Evolutionary conservation across 2,113 vertebrate species (phyloP).

Genomic region (mouse (Mus musculus)): DNA sequence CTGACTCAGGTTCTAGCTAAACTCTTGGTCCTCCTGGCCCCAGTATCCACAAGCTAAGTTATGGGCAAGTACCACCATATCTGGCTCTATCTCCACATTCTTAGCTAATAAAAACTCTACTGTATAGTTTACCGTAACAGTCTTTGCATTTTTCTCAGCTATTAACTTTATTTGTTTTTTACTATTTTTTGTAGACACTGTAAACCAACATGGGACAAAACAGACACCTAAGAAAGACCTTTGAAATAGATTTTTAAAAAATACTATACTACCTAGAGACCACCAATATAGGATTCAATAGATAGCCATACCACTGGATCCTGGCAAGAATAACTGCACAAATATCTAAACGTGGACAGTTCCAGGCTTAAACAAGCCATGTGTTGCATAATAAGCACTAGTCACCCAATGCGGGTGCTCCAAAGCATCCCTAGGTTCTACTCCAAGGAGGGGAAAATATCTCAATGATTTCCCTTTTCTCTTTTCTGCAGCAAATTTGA

Average conservation of each 20-base stretch:
- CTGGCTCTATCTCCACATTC: not conserved
- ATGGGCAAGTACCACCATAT: not conserved
- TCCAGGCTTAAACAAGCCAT: slow-evolving; percentile 16
- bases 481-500: not conserved
- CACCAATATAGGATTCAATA: not conserved
- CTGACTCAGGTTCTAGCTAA: not conserved
- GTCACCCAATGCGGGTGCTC: not conserved
- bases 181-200: not conserved
- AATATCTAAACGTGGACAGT: not conserved
- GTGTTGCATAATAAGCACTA: not conserved
- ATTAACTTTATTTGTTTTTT: not conserved
- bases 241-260: not conserved
- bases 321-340: slow-evolving; percentile 53
- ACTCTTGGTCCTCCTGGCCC: not conserved
- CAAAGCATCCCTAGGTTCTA: not conserved
- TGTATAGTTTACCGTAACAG: not conserved
- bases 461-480: not conserved
- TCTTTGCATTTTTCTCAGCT: not conserved
- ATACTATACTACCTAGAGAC: not conserved
- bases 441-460: not conserved
- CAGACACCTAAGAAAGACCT: not conserved
- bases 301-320: not conserved
- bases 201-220: not conserved
- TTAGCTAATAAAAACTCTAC: not conserved
- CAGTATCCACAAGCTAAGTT: not conserved